Base-by-base conservation (phyloP, 2,888 invertebrate genomes). In the Ptychoptera contaminata region DNA sequence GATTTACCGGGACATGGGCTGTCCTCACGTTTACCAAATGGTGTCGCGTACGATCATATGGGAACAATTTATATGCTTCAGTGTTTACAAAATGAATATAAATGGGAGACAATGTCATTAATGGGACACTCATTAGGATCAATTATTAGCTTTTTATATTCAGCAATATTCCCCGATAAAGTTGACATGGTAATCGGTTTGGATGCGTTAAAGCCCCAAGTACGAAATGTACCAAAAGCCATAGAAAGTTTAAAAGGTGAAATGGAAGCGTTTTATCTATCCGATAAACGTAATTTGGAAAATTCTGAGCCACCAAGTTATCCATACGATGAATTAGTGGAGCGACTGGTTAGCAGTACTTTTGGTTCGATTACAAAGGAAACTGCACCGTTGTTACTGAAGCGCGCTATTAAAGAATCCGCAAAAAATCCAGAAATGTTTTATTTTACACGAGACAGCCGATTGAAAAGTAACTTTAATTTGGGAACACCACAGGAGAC, bases 1-100 rank as follows among this genome's bases (percentile, higher is more conserved):
- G 82, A 82, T 58, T 66, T 77, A 16, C 79, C 79, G 2, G 80
- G 83, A 1, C 81, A 83, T 60, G 84, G 84, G 1, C 54, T 70
- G 2, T 83, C 83, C 0, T 76, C 78, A 0, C 76, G 76, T 68
- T 58, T 76, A 43, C 81, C 82, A 1, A 58, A 65, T 43, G 82
- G 83, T 16, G 58, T 68, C 29, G 59, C 61, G 16, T 75, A 76
- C 49, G 61, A 68, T 50, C 60, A 62, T 11, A 53, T 63, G 2
- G 62, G 65, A 42, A 64, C 63, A 47, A 50, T 70, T 34, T 62
- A 59, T 52, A 44, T 72, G 32, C 58, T 84, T 11, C 62, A 72
- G 32, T 64, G 71, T 40, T 52, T 82, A 40, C 71, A 73, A 54
- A 68, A 76, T 14, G 69, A 79, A 54, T 79, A 76, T 53, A 71